Base-by-base conservation (phyloP, 2,888 invertebrate genomes). In the Tipula unca region DNA sequence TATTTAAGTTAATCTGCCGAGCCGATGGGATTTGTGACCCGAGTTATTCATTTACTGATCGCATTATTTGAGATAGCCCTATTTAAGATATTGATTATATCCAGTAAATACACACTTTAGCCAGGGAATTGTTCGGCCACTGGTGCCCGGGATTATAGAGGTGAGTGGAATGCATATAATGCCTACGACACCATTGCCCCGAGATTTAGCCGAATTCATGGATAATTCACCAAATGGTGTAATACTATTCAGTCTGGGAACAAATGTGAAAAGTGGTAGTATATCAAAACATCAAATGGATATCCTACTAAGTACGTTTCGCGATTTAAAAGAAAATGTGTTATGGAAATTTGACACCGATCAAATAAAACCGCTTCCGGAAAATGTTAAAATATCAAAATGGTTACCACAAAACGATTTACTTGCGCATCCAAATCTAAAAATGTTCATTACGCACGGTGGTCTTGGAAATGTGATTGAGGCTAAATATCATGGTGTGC, bases 241-340 rank as follows among this genome's bases (percentile, higher is more conserved):
- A 32, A 32, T 32, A 1, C 32, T 32, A 6, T 32, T 32, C 32
- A 32, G 32, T 32, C 6, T 32, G 4, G 32, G 32, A 32, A 32
- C 32, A 32, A 32, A 6, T 32, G 32, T 32, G 4, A 32, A 32
- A 32, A 32, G 32, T 32, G 4, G 5, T 2, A 6, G 3, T 32
- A 1, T 32, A 32, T 32, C 32, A 32, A 6, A 4, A 32, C 5
- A 32, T 4, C 32, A 32, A 6, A 32, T 32, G 4, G 6, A 89
- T 1, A 87, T 89, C 20, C 88, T 92, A 4, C 87, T 92, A 0
- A 25, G 10, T 20, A 84, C 69, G 13, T 69, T 69, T 69, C 69
- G 25, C 8, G 25, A 69, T 25, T 14, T 69, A 25, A 69, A 69
- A 69, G 25, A 69, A 69, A 69, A 20, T 69, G 25, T 69, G 0